Percentiles rank a stretch among this genome's conserved stretches.
phyloP scores from a whole-genome alignment of 2,888 invertebrate species.

The Bombyx huttoni region DNA sequence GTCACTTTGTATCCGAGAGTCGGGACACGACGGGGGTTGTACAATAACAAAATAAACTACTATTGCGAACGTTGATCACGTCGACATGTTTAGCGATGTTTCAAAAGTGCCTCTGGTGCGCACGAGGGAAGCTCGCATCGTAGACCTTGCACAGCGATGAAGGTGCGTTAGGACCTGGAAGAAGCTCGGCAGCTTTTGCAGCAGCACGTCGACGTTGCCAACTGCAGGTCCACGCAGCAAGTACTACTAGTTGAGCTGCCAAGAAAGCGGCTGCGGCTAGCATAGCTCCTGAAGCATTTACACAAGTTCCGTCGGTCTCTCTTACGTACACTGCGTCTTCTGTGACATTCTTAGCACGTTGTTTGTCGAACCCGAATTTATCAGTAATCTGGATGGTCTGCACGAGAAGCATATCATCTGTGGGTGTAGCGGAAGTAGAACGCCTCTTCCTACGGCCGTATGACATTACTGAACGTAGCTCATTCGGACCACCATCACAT shows the following conservation, averaged over 20 bases:
- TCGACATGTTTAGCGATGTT: conserved; percentile 39
- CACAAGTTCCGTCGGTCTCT: conserved; percentile 75
- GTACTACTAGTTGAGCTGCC: conserved; percentile 87
- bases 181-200: conserved; percentile 77
- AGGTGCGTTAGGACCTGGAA: conserved; percentile 73
- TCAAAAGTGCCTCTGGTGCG: conserved; percentile 73
- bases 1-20: conserved; percentile 32
- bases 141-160: conserved; percentile 86
- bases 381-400: conserved; percentile 94
- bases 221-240: conserved; percentile 90
- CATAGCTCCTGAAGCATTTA: conserved; percentile 85
- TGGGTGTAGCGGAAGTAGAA: conserved; percentile 70
- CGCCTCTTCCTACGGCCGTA: conserved; percentile 86
- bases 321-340: conserved; percentile 82
- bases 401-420: conserved; percentile 88
- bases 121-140: conserved; percentile 87
- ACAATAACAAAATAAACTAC: conserved; percentile 63
- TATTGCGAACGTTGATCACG: conserved; percentile 65
- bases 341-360: conserved; percentile 74
- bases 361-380: conserved; percentile 88
- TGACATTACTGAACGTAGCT: conserved; percentile 85
- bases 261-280: conserved; percentile 89
- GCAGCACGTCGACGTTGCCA: conserved; percentile 85
- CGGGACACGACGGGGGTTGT: conserved; percentile 60
- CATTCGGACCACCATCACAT: conserved; percentile 89